Evolutionary conservation across 2,888 invertebrate genomes (phyloP).

Genomic region (Drosophila recens): DNA sequence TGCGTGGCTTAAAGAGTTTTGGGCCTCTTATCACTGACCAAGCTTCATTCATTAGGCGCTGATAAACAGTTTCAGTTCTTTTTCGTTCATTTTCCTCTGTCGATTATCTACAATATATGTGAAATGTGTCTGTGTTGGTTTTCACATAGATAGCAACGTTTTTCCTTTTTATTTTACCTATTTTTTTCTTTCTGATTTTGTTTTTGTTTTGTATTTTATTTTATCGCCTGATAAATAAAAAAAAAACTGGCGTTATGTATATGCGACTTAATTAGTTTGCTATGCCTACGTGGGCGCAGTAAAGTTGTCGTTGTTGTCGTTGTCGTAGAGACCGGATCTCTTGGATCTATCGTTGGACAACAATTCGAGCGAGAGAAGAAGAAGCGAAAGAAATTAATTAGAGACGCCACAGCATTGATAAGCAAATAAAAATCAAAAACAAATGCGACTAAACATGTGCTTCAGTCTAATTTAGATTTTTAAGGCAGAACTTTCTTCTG

Average conservation of each 20-base stretch:
- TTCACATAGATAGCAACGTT: conserved; percentile 50
- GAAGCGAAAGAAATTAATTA: conserved; percentile 70
- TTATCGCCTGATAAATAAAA: conserved; percentile 64
- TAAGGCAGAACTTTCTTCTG: conserved; percentile 68
- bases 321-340: conserved; percentile 57
- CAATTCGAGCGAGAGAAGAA: conserved; percentile 25
- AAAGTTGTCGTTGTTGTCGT: conserved; percentile 6
- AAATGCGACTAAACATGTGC: conserved; percentile 39
- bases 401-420: conserved; percentile 67
- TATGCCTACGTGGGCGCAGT: conserved; percentile 60
- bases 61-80: conserved; percentile 58
- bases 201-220: conserved; percentile 40
- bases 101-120: conserved; percentile 53
- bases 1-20: conserved; percentile 49
- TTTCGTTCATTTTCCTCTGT: conserved; percentile 27
- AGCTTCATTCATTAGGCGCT: conserved; percentile 68
- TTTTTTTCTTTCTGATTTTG: conserved; percentile 12
- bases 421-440: conserved; percentile 66
- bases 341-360: conserved; percentile 45
- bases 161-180: conserved; percentile 24
- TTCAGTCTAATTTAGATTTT: conserved; percentile 16
- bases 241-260: conserved; percentile 69
- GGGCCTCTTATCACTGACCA: conserved; percentile 57
- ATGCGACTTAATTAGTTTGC: conserved; percentile 77
- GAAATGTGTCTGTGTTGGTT: conserved; percentile 26